A percentile compares a stretch with the other conserved stretches of the same genome.
Evolutionary conservation across 37 sponge, comb jelly and placozoan species (phyloP).

Genomic region (Tethya wilhelma): DNA sequence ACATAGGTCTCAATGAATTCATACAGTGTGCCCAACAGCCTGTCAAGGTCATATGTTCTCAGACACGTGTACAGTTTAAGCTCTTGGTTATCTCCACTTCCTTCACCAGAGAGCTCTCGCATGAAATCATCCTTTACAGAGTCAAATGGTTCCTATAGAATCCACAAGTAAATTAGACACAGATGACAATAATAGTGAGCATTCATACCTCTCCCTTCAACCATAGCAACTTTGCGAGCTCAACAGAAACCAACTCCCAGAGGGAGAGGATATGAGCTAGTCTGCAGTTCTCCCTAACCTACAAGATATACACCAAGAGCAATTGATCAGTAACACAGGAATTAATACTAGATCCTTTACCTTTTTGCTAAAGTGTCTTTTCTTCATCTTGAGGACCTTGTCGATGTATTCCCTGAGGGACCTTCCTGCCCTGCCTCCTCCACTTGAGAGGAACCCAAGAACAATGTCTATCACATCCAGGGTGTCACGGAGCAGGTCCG

Average conservation of each 20-base stretch:
- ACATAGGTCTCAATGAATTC: conserved; percentile 51
- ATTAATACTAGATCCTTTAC: conserved; percentile 6
- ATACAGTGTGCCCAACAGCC: conserved; percentile 50
- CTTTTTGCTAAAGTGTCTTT: conserved; percentile 19
- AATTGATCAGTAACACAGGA: background rate
- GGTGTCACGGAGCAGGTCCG: conserved; percentile 41
- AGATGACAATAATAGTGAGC: background rate
- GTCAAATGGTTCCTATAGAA: conserved; percentile 11
- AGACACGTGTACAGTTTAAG: conserved; percentile 1
- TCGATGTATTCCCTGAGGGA: conserved; percentile 46
- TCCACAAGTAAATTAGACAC: background rate
- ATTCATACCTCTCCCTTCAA: conserved; percentile 41
- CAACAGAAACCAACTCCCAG: conserved; percentile 68
- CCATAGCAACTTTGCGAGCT: conserved; percentile 33
- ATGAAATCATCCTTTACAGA: background rate
- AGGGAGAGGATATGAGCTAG: conserved; percentile 64
- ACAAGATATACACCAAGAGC: background rate
- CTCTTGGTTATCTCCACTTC: background rate
- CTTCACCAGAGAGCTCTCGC: background rate
- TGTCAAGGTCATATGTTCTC: conserved; percentile 9
- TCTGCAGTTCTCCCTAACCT: conserved; percentile 46
- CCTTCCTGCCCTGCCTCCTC: conserved; percentile 43
- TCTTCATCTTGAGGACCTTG: conserved; percentile 56
- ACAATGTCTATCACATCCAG: conserved; percentile 68
- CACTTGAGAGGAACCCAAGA: conserved; percentile 62